Base-by-base conservation (phyloP, 37 sponge, comb jelly and placozoan genomes). In the Amphimedon queenslandica region DNA sequence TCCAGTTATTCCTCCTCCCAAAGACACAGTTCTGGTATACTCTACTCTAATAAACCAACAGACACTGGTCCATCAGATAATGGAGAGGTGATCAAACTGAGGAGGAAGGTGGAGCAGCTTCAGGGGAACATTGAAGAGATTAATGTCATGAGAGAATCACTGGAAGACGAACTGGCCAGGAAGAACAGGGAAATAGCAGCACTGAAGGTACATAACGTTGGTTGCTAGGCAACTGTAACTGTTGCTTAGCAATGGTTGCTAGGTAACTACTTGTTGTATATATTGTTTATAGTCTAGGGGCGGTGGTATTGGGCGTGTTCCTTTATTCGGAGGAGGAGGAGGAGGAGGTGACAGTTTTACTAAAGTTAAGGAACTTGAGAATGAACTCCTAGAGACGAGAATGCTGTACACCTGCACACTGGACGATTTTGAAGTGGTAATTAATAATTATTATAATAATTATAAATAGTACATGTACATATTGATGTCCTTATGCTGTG, bases 391-490 rank as follows among this genome's bases (percentile, higher is more conserved):
- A n/a, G 84, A 92, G 76, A 92, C 83, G 25, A 74, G 82, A 42
- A 71, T 87, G 63, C 82, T 92, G 2, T 92, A 83, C 74, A 84
- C 88, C 40, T 79, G 84, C 2, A 84, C 63, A 11, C 36, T 80
- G 42, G 88, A 92, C 4, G 89, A 92, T 77, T 88, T 67, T 37
- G 47, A 88, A 21, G 55, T 87, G 32, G 93, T 88, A 31, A 70
- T 89, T 39, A 39, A 18, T 31, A 13, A 67, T 32, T 23, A 4
- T 32, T 34, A 18, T 67, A 6, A 40, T 6, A 25, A 4, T 39
- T 47, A 1, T 32, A 25, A 33, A 56, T 24, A 28, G n/a, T 73
- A 29, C 29, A 57, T 6, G n/a, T n/a, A n/a, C n/a, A n/a, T n/a
- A n/a, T n/a, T n/a, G n/a, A n/a, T n/a, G n/a, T n/a, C n/a, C n/a